Percentiles rank a stretch among this genome's conserved stretches.
Evolutionary conservation across 2,797 vertebrate genomes (phyloP).

Genomic region (Austrolebias charrua): DNA sequence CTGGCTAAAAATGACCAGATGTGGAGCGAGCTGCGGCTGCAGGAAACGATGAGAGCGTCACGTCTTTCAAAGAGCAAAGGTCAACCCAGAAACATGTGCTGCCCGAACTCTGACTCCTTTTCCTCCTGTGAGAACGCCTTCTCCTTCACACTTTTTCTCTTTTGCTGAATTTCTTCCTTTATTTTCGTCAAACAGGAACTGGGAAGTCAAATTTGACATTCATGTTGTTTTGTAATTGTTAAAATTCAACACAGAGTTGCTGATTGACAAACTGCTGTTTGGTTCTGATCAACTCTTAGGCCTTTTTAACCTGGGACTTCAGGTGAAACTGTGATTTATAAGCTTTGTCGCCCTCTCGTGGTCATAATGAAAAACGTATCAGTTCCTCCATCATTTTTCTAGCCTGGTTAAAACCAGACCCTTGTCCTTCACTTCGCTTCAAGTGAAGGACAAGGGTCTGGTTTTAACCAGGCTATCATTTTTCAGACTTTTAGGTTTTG

Average conservation of each 20-base stretch:
- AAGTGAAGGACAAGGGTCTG: no score
- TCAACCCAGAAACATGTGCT: slow-evolving; percentile 79
- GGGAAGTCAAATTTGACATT: background rate
- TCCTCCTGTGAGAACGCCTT: slow-evolving; percentile 72
- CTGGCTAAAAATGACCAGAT: slow-evolving; percentile 71
- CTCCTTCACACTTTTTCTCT: slow-evolving; percentile 38
- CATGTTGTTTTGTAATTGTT: background rate
- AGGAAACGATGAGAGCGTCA: slow-evolving; percentile 65
- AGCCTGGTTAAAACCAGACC: no score
- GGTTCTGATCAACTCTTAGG: background rate
- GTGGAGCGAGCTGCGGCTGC: slow-evolving; percentile 36
- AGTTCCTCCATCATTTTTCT: no score
- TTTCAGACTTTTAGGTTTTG: no score
- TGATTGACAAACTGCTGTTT: fast-evolving
- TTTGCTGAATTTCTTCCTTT: slow-evolving; percentile 8
- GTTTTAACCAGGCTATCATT: no score
- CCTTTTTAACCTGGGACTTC: background rate
- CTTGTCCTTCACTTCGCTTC: no score
- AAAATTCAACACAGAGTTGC: background rate
- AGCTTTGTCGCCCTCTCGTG: slow-evolving; percentile 47
- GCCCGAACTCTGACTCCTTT: slow-evolving; percentile 71
- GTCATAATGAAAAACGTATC: background rate
- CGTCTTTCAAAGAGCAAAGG: slow-evolving; percentile 61
- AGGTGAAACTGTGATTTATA: slow-evolving; percentile 1
- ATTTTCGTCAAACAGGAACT: background rate